phyloP scores from a whole-genome alignment of 2,113 vertebrate genomes.

The Gymnobelideus leadbeateri region DNA sequence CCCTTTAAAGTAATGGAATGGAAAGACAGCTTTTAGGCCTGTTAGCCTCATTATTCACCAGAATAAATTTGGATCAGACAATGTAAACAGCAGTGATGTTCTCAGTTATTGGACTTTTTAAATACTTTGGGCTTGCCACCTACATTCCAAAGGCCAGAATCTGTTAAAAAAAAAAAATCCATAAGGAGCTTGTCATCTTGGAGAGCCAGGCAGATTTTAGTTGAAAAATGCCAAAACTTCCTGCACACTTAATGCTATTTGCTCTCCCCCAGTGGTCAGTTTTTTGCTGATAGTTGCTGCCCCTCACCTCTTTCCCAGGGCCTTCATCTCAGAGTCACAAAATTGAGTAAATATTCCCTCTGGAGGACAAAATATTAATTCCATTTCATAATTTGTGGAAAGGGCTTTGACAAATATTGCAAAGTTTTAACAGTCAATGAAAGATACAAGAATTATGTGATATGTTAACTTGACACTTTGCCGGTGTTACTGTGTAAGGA shows the following conservation, averaged over 20 bases:
- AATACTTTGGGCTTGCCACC: neutral
- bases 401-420: neutral
- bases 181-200: too few relatives aligned
- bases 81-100: neutral
- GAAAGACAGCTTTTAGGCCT: neutral
- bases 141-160: neutral
- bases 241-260: neutral
- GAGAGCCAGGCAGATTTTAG: neutral
- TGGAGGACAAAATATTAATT: slow-evolving; percentile 8
- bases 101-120: neutral
- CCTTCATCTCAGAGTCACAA: neutral
- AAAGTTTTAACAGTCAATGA: neutral
- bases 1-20: neutral
- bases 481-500: neutral
- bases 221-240: slow-evolving; percentile 19
- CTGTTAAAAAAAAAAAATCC: neutral
- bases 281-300: neutral
- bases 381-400: neutral
- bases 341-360: neutral
- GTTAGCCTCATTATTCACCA: neutral
- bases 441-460: neutral
- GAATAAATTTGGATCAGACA: slow-evolving; percentile 23
- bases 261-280: neutral
- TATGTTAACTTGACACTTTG: neutral
- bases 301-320: neutral